Base-by-base conservation (phyloP, 30 jellyfish, hydroid and myxozoan species). In the Sanderia malayensis region DNA sequence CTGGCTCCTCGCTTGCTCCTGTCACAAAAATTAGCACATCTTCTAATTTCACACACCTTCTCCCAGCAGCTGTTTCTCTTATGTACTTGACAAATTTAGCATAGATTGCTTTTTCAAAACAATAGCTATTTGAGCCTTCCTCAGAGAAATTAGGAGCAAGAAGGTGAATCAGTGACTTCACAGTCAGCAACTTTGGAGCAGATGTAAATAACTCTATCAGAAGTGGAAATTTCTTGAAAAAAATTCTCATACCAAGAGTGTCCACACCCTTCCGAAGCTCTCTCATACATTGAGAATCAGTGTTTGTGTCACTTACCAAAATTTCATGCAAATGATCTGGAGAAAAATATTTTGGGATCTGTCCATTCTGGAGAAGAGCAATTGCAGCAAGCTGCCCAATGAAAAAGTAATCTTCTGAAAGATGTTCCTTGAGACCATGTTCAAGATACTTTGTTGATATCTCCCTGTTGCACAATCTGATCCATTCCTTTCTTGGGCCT, bases 401-500 rank as follows among this genome's bases (percentile, higher is more conserved):
- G 29, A 20, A 76, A 76, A 3, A 76, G 74, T 76, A 76, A 22
- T 67, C 89, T 31, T 37, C 26, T 17, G 81, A 47, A 34, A 78
- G 55, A 9, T 55, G 75, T 31, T 24, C 75, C 59, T 46, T 46
- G 33, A 62, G 34, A 34, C 82, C 89, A 6, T 45, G 74, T 30
- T 78, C 82, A 64, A 78, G 65, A 34, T 78, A 78, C 58, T 78
- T 77, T n/a, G 64, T 9, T 1, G 25, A 1, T n/a, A 78, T 44
- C 23, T 29, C 89, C 57, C 68, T 64, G 24, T 55, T 25, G 67
- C 67, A 33, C 66, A 78, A 34, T 30, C 57, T 25, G 66, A 78
- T 22, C 89, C 82, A 78, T 33, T 78, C 82, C 55, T 78, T 78
- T 67, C 89, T 46, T 0, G 82, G 88, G 33, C 82, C 74, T 17